Conservation (phyloP, 2,113 vertebrate genomes). For the Cyprinodon brontotheroides region DNA sequence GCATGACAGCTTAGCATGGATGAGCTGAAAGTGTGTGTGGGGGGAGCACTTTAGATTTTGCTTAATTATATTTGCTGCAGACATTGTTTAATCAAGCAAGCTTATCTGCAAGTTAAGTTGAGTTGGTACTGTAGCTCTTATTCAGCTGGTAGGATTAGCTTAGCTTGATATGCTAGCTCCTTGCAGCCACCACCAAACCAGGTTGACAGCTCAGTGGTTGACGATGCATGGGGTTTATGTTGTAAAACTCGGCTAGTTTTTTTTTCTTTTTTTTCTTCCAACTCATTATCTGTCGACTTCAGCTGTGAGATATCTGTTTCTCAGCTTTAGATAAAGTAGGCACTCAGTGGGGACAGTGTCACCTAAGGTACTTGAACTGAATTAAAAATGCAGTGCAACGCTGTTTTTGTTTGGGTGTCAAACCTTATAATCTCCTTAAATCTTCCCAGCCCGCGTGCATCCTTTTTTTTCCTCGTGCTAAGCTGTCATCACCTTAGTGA, state of each 20-base stretch:
- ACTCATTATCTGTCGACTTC: slow-evolving; percentile 37
- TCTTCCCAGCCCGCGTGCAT: neutral
- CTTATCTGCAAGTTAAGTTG: neutral
- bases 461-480: neutral
- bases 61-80: neutral
- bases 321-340: slow-evolving; percentile 50
- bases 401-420: slow-evolving; percentile 16
- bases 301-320: slow-evolving; percentile 48
- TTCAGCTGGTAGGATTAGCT: slow-evolving; percentile 28
- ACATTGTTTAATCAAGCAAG: neutral
- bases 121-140: neutral
- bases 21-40: slow-evolving; percentile 18
- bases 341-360: slow-evolving; percentile 26
- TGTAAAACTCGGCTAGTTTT: slow-evolving; percentile 11
- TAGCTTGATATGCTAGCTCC: slow-evolving; percentile 55
- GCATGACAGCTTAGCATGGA: slow-evolving; percentile 32
- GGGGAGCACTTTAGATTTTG: neutral
- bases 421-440: neutral
- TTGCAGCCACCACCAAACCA: slow-evolving; percentile 38
- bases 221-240: neutral
- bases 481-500: slow-evolving; percentile 21
- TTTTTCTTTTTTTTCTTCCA: slow-evolving; percentile 9
- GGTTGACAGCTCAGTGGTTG: slow-evolving; percentile 47
- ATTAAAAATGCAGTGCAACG: neutral
- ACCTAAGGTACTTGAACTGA: slow-evolving; percentile 16